Percentiles rank a stretch among this genome's conserved stretches.
phyloP scores from a whole-genome alignment of 1,140 invertebrate species.

The Thaumatotibia leucotreta region DNA sequence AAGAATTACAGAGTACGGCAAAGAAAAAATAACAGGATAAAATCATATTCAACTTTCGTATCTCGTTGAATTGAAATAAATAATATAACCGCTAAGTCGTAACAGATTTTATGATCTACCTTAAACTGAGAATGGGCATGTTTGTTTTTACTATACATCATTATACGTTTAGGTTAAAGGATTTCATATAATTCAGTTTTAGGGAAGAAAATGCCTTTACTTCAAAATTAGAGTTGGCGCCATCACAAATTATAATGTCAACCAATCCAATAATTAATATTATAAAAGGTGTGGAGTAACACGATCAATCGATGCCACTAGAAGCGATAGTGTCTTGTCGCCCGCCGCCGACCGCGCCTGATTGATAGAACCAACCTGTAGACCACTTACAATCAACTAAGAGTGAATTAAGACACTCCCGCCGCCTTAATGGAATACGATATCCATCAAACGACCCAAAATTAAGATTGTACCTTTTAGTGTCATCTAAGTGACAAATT shows the following conservation, averaged over 20 bases:
- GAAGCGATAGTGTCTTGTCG: slow-evolving; percentile 47
- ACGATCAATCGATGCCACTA: slow-evolving; percentile 61
- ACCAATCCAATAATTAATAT: slow-evolving; percentile 42
- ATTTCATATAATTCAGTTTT: background rate
- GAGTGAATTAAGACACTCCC: slow-evolving; percentile 46
- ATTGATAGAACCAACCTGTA: slow-evolving; percentile 58
- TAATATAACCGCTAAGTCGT: background rate
- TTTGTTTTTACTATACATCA: background rate
- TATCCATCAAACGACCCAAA: slow-evolving; percentile 62
- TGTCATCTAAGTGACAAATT: slow-evolving; percentile 56
- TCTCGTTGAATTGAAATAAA: background rate
- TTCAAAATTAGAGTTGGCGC: background rate
- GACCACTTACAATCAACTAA: slow-evolving; percentile 55
- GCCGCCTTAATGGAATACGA: slow-evolving; percentile 61
- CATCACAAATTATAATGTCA: slow-evolving; percentile 16
- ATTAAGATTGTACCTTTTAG: slow-evolving; percentile 50
- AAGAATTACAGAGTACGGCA: slow-evolving; percentile 54
- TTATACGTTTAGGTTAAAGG: background rate
- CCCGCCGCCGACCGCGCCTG: slow-evolving; percentile 30
- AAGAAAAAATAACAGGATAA: slow-evolving; percentile 44
- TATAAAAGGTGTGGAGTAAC: slow-evolving; percentile 53
- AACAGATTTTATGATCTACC: background rate
- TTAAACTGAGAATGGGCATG: background rate
- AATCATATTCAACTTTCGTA: slow-evolving; percentile 17
- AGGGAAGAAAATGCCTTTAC: background rate